Evolutionary conservation across 2,797 vertebrate genomes (phyloP), one percentile per base, ranked within the genome.

Genomic region (Chaenodraco wilsoni): DNA sequence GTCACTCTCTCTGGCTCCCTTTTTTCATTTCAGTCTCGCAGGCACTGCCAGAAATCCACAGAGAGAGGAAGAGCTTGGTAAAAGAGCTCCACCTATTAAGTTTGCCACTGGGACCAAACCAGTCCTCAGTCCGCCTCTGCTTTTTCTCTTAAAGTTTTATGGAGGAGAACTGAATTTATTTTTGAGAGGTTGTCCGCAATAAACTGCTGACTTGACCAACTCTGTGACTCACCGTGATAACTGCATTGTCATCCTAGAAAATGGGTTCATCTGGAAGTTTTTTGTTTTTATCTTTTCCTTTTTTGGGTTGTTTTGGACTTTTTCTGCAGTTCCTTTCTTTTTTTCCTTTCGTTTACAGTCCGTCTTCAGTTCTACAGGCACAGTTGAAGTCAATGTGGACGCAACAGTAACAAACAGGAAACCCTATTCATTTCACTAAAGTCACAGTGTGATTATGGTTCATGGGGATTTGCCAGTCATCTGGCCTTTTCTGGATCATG

Each of bases 61-160:
- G 62, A 74, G 65, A 76, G 73, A 82, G 44, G 66, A 68, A 37
- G 59, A 77, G 73, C 71, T 74, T 79, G 80, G 83, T 83, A 75
- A 81, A 66, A 77, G 68, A 81, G 71, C 79, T 79, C 75, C 72
- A 87, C 52, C 69, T 87, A 82, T 87, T 88, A 64, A 78, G 44
- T 40, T 63, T 70, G 60, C 81, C 78, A 78, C 48, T 33, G 50
- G 63, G 57, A 73, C 49, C 73, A 69, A 79, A 76, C 49, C 14
- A 50, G 50, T 52, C 62, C 55, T 41, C 17, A 3, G 41, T 55
- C 41, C 9, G 51, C 50, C 17, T 69, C 46, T 59, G 9, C 17
- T 63, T 58, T 3, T 2, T 52, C 31, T 73, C 49, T 10, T 61
- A 13, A 41, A 64, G 23, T 57, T 57, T 14, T 0, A 46, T 4